Evolutionary conservation across 2,888 invertebrate genomes (phyloP).

Genomic region (Gastrophysa polygoni): DNA sequence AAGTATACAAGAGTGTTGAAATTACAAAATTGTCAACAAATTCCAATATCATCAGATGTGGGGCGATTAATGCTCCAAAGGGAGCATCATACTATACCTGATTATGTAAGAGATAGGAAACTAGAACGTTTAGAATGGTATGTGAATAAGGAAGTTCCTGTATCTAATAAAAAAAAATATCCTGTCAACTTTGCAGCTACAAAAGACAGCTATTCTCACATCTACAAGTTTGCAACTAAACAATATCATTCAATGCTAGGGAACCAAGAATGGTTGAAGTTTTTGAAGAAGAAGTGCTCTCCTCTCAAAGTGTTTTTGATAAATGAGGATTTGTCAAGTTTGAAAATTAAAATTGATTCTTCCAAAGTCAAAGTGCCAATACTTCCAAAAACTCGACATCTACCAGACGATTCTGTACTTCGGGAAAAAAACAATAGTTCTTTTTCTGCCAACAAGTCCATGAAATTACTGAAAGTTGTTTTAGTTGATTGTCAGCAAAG

Average conservation of each 20-base stretch:
- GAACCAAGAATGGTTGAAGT: slow-evolving; percentile 1
- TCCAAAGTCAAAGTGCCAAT: slow-evolving; percentile 11
- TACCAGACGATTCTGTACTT: background rate
- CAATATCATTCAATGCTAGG: slow-evolving; percentile 13
- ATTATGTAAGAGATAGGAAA: slow-evolving; percentile 14
- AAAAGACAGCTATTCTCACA: slow-evolving; percentile 1
- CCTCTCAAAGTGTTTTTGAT: slow-evolving; percentile 10
- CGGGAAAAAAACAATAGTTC: too few relatives aligned
- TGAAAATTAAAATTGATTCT: slow-evolving; percentile 5
- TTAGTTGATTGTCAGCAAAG: background rate
- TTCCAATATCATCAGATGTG: slow-evolving; percentile 25
- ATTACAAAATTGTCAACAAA: slow-evolving; percentile 18
- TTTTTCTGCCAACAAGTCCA: background rate
- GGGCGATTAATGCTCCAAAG: slow-evolving; percentile 17
- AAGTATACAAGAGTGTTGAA: slow-evolving; percentile 4
- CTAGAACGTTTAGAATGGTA: slow-evolving; percentile 22
- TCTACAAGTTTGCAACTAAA: slow-evolving; percentile 18
- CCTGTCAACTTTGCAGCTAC: slow-evolving; percentile 1
- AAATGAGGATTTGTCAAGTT: slow-evolving; percentile 15
- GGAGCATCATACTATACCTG: slow-evolving; percentile 15
- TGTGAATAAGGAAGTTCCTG: slow-evolving; percentile 12
- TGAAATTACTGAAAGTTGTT: background rate
- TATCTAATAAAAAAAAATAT: slow-evolving; percentile 1
- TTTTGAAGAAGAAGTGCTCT: slow-evolving; percentile 13
- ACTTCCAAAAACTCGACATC: background rate